Percentiles rank a stretch among this genome's conserved stretches.
These are phyloP conservation scores for Leptoclinus maculatus DNA, from an alignment of 2,797 vertebrate genomes.

Conservation along the genomic window DNA sequence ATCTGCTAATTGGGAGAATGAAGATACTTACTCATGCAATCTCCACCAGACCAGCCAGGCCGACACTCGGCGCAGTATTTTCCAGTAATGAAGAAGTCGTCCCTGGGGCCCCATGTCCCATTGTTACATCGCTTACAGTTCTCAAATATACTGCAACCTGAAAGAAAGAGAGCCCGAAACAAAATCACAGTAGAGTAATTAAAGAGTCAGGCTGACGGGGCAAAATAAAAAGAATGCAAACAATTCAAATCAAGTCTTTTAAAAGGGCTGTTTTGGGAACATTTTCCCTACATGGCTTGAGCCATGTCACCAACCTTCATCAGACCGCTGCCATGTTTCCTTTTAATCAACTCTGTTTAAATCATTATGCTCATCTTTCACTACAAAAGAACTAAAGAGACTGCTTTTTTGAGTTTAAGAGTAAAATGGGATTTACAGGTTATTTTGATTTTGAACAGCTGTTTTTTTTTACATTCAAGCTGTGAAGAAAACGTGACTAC, in stretches of 20 bases:
- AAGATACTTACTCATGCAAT: slow-evolving; percentile 93
- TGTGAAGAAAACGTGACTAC: slow-evolving; percentile 41
- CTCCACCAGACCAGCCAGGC: slow-evolving; percentile 96
- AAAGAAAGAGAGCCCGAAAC: slow-evolving; percentile 10
- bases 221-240: background rate
- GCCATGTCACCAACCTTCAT: background rate
- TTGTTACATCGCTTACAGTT: slow-evolving; percentile 97
- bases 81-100: slow-evolving; percentile 95
- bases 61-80: slow-evolving; percentile 94
- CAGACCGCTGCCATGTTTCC: slow-evolving; percentile 25
- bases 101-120: slow-evolving; percentile 93
- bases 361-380: slow-evolving; percentile 61
- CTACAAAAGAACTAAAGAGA: slow-evolving; percentile 12
- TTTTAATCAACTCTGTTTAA: slow-evolving; percentile 66
- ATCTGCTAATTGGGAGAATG: slow-evolving; percentile 1
- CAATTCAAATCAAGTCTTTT: background rate
- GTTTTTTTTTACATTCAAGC: slow-evolving; percentile 42
- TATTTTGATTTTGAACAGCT: slow-evolving; percentile 66
- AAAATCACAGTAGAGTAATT: background rate
- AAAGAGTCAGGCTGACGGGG: background rate
- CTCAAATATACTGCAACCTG: slow-evolving; percentile 98
- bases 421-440: slow-evolving; percentile 55
- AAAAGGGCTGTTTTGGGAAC: background rate
- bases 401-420: slow-evolving; percentile 61
- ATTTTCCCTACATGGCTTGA: background rate